Evolutionary conservation across 2,888 invertebrate genomes (phyloP).

Genomic region (Drosophila melanocephala): DNA sequence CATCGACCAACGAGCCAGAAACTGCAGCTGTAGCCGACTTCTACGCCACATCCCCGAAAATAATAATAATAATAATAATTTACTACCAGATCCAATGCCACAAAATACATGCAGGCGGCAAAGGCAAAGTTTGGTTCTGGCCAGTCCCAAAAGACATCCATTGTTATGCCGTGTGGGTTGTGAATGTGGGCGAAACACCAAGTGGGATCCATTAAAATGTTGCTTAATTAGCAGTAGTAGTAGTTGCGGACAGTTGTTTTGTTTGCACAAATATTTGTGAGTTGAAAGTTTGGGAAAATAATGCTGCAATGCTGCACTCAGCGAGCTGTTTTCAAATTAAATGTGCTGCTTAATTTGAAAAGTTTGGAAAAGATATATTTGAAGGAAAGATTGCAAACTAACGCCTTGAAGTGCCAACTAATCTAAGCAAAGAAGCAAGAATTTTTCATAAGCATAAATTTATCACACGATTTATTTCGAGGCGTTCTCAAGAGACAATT

Average conservation of each 20-base stretch:
- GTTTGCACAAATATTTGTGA: conserved; percentile 31
- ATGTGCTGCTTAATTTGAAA: conserved; percentile 10
- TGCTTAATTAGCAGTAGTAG: conserved; percentile 49
- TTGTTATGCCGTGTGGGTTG: conserved; percentile 12
- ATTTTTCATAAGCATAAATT: background rate
- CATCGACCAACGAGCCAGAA: conserved; percentile 47
- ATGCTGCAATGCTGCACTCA: conserved; percentile 5
- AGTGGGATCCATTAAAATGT: conserved; percentile 29
- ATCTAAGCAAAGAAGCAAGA: background rate
- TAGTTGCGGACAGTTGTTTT: conserved; percentile 27
- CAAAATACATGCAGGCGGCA: conserved; percentile 44
- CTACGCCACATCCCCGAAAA: conserved; percentile 9
- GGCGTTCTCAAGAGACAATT: background rate
- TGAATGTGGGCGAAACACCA: background rate
- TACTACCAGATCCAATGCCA: conserved; percentile 58
- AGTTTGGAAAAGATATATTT: background rate
- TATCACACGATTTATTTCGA: background rate
- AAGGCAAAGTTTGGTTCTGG: conserved; percentile 27
- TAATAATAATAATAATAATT: conserved; percentile 70
- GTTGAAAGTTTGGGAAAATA: background rate
- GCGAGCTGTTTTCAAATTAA: conserved; percentile 1
- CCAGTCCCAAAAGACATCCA: conserved; percentile 16
- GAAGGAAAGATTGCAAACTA: background rate
- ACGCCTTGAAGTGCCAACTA: background rate
- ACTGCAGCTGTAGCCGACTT: conserved; percentile 57